Evolutionary conservation across 2,113 vertebrate genomes (phyloP), one percentile per base, ranked within the genome.

Genomic region (Puma concolor): DNA sequence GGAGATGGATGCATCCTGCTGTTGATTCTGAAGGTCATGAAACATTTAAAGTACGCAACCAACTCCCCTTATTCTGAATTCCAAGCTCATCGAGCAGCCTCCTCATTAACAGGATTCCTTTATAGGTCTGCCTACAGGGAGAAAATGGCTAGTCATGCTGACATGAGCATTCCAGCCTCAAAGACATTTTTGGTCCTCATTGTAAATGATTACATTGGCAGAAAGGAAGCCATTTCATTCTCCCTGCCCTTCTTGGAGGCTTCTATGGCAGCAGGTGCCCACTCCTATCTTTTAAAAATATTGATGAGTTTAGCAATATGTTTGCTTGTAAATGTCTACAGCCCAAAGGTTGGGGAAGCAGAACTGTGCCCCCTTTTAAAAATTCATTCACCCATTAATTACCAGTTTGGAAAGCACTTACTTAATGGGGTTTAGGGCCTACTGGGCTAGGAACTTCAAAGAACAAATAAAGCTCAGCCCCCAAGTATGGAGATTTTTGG

Each of bases 11-110:
- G 95, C 93, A 69, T 94, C 97, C 85, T 0, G 38, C 95, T 97
- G 91, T 95, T 96, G 94, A 81, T 91, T 95, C 88, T 97, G 97
- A 98, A 98, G 96, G 98, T 97, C 95, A 95, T 41, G 38, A 88
- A 92, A 54, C 95, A 93, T 91, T 97, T 96, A 87, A 96, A 95
- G 91, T 95, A 81, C 0, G 4, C 31, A 74, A 27, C 84, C 81
- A 64, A 25, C 76, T 94, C 64, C 50, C 27, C 91, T 63, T 52
- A 27, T 90, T 93, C 76, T 94, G 44, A 95, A 97, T 94, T 96
- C 91, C 67, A 88, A 69, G 84, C 90, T 85, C 77, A 95, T 48
- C 9, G 4, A 94, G 83, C 63, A 81, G 48, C 33, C 74, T 74
- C 52, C n/a, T 94, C 57, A 64, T 91, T 86, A 91, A 87, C 76